These are phyloP conservation scores for Avahi laniger DNA, from an alignment of 2,797 vertebrate genomes.

Conservation along the genomic window DNA sequence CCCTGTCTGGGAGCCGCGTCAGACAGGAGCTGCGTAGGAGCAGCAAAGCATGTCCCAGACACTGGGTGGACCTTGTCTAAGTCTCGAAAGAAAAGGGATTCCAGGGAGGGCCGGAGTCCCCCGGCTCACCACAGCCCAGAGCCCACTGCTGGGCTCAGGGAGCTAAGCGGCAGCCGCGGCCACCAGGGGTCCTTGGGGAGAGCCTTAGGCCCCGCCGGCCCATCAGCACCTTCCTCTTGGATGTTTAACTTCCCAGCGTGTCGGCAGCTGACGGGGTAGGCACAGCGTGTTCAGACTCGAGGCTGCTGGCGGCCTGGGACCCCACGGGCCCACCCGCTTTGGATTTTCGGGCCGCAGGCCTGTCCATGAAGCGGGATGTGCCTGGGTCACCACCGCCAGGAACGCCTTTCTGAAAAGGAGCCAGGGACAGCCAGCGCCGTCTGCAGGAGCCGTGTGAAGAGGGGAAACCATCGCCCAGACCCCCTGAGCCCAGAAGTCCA, in stretches of 20 bases:
- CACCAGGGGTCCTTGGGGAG: not conserved
- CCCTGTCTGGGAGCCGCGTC: not conserved
- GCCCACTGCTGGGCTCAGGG: rapidly evolving
- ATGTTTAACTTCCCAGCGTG: not conserved
- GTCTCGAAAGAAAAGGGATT: not conserved
- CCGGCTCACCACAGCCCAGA: rapidly evolving
- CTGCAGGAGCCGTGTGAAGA: rapidly evolving
- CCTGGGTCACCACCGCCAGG: rapidly evolving
- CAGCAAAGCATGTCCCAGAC: not conserved
- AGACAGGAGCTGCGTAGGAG: not conserved
- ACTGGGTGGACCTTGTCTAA: not conserved
- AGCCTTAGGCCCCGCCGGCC: not conserved
- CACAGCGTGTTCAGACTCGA: not conserved
- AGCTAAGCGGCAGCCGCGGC: rapidly evolving
- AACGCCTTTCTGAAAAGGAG: not conserved
- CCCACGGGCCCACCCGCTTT: not conserved
- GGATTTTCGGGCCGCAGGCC: rapidly evolving
- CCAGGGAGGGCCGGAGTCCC: not conserved
- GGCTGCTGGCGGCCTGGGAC: not conserved
- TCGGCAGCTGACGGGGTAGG: not conserved
- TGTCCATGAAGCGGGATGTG: rapidly evolving
- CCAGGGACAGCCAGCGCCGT: not conserved
- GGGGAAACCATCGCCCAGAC: rapidly evolving
- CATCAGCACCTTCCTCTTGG: not conserved
- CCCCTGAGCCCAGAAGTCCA: not conserved